Percentiles rank a stretch among this genome's conserved stretches.
Evolutionary conservation across 2,888 invertebrate genomes (phyloP).

Genomic region (Troglohyphantes excavatus): DNA sequence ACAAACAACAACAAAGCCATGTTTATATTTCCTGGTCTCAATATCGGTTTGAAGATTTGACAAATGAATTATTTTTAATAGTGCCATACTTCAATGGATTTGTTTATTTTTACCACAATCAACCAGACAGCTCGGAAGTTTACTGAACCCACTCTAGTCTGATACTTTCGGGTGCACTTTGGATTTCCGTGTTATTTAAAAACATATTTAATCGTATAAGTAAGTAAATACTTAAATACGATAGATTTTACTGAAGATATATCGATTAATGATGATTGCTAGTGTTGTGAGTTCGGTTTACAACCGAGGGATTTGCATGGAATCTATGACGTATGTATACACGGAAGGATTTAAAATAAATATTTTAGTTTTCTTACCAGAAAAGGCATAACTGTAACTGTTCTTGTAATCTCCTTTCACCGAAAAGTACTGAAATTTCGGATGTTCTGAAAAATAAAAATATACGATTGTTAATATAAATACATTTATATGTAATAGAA

Average conservation of each 20-base stretch:
- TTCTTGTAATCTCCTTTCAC: slow-evolving; percentile 76
- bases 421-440: slow-evolving; percentile 72
- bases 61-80: too few relatives aligned
- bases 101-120: neutral
- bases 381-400: slow-evolving; percentile 74
- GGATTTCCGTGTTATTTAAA: neutral
- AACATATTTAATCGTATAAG: neutral
- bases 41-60: too few relatives aligned
- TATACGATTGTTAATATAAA: too few relatives aligned
- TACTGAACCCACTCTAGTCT: slow-evolving; percentile 10
- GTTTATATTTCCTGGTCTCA: too few relatives aligned
- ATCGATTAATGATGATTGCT: neutral
- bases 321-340: neutral
- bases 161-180: neutral
- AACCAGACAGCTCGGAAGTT: slow-evolving; percentile 12
- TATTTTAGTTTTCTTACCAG: slow-evolving; percentile 68
- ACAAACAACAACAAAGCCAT: too few relatives aligned
- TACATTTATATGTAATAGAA: neutral
- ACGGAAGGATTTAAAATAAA: neutral
- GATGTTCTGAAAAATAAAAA: slow-evolving; percentile 61
- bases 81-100: neutral
- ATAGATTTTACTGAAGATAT: neutral
- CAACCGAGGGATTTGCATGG: neutral
- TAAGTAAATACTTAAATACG: slow-evolving; percentile 1
- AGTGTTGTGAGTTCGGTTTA: neutral